phyloP scores from a whole-genome alignment of 2,888 invertebrate species.

The Cheilosia vulpina region DNA sequence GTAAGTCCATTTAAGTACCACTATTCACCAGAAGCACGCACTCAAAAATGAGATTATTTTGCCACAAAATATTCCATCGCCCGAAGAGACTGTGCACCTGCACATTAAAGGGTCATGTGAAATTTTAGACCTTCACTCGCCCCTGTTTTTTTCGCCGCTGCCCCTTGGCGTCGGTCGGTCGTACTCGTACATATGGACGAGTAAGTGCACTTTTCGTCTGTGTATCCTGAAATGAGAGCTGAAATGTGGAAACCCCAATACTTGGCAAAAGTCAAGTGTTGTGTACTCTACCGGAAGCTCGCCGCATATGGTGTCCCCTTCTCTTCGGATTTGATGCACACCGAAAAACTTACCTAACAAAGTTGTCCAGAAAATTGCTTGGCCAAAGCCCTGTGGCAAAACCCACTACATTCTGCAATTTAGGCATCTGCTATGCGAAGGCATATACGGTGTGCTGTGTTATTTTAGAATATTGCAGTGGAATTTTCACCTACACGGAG shows the following conservation, averaged over 20 bases:
- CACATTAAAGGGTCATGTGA: constrained; percentile 33
- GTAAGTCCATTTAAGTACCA: constrained; percentile 17
- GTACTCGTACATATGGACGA: no score
- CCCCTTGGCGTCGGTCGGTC: no score
- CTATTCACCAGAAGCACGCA: constrained; percentile 29
- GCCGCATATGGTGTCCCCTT: not conserved
- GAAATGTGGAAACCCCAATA: constrained; percentile 48
- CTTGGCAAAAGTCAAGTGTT: constrained; percentile 47
- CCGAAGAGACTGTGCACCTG: not conserved
- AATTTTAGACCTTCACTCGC: constrained; percentile 17
- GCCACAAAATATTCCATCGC: constrained; percentile 3
- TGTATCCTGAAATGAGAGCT: constrained; percentile 48
- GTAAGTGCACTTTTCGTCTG: constrained; percentile 45
- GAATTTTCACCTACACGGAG: constrained; percentile 45
- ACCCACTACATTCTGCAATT: constrained; percentile 26
- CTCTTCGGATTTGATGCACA: not conserved
- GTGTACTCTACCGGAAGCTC: constrained; percentile 35
- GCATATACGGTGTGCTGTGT: not conserved
- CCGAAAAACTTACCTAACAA: constrained; percentile 43
- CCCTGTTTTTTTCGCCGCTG: no score
- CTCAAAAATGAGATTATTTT: constrained; percentile 20
- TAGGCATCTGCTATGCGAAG: not conserved
- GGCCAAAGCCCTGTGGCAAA: constrained; percentile 25
- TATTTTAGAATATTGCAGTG: constrained; percentile 40
- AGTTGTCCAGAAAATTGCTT: constrained; percentile 55